Evolutionary conservation across 2,797 vertebrate species (phyloP).

Genomic region (Dendrocincla fuliginosa): DNA sequence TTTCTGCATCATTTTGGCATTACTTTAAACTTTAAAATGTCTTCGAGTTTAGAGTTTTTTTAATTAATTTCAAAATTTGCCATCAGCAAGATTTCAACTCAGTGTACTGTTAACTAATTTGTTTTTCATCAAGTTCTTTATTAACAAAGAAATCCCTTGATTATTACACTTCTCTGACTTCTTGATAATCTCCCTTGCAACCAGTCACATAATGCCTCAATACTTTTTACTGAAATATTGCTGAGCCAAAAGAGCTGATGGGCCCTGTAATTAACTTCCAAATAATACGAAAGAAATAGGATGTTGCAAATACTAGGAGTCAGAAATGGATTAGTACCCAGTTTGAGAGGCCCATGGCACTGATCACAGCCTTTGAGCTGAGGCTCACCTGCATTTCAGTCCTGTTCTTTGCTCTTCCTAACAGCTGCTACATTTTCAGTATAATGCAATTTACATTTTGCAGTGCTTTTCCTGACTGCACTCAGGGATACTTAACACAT

Average conservation of each 20-base stretch:
- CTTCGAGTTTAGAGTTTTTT: not conserved
- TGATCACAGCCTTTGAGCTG: not conserved
- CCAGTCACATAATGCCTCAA: constrained; percentile 72
- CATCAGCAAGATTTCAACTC: constrained; percentile 67
- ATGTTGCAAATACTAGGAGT: constrained; percentile 35
- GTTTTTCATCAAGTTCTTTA: constrained; percentile 78
- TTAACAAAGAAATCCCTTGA: constrained; percentile 78
- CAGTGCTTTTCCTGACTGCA: constrained; percentile 27
- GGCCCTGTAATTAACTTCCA: constrained; percentile 74
- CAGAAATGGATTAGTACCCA: not conserved
- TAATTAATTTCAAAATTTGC: constrained; percentile 59
- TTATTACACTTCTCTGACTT: constrained; percentile 78
- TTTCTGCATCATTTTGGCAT: not conserved
- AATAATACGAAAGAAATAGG: constrained; percentile 64
- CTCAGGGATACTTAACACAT: constrained; percentile 47
- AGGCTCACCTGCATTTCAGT: not conserved
- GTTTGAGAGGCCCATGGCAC: not conserved
- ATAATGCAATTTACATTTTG: constrained; percentile 51
- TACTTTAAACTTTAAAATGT: not conserved
- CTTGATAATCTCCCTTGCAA: constrained; percentile 75
- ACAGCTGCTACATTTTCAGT: constrained; percentile 16
- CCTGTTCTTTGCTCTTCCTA: not conserved
- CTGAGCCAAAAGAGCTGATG: constrained; percentile 68
- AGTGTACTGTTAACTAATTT: constrained; percentile 73
- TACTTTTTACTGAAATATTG: constrained; percentile 68